Evolutionary conservation across 1,140 invertebrate genomes (phyloP).

Genomic region (Copidosoma floridanum): DNA sequence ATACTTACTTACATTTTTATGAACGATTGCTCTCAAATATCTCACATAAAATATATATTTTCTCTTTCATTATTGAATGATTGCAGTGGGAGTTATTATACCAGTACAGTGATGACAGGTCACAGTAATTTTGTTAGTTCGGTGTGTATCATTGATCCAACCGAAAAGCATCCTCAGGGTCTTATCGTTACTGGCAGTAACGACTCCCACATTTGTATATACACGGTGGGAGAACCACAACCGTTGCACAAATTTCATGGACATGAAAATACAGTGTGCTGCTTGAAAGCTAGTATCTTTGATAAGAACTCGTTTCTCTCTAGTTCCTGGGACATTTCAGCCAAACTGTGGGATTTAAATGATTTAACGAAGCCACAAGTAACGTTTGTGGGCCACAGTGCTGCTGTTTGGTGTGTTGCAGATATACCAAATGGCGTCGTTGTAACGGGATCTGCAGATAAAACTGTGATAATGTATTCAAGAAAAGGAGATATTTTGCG

Average conservation of each 20-base stretch:
- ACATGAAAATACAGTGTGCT: slow-evolving; percentile 78
- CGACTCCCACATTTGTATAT: slow-evolving; percentile 80
- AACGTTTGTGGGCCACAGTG: slow-evolving; percentile 74
- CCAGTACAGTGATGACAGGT: slow-evolving; percentile 70
- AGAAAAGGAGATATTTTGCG: slow-evolving; percentile 58
- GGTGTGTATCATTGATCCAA: slow-evolving; percentile 73
- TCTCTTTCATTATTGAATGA: too few species aligned
- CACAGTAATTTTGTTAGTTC: slow-evolving; percentile 84
- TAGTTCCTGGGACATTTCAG: slow-evolving; percentile 90
- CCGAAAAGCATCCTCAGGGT: slow-evolving; percentile 68
- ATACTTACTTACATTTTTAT: neutral
- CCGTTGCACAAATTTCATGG: slow-evolving; percentile 70
- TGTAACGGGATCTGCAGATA: slow-evolving; percentile 89
- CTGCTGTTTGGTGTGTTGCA: slow-evolving; percentile 86
- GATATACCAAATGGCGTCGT: slow-evolving; percentile 63
- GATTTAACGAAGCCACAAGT: slow-evolving; percentile 56
- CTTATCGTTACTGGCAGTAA: slow-evolving; percentile 86
- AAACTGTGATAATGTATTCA: slow-evolving; percentile 82
- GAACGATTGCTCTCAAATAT: neutral
- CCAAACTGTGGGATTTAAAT: slow-evolving; percentile 73
- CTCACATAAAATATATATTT: too few species aligned
- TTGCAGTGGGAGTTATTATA: slow-evolving; percentile 48
- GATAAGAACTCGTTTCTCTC: slow-evolving; percentile 63
- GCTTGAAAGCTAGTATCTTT: slow-evolving; percentile 58
- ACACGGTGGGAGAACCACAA: slow-evolving; percentile 61